phyloP scores from a whole-genome alignment of 2,888 invertebrate species.

The Scelioninae gen. 2 region DNA sequence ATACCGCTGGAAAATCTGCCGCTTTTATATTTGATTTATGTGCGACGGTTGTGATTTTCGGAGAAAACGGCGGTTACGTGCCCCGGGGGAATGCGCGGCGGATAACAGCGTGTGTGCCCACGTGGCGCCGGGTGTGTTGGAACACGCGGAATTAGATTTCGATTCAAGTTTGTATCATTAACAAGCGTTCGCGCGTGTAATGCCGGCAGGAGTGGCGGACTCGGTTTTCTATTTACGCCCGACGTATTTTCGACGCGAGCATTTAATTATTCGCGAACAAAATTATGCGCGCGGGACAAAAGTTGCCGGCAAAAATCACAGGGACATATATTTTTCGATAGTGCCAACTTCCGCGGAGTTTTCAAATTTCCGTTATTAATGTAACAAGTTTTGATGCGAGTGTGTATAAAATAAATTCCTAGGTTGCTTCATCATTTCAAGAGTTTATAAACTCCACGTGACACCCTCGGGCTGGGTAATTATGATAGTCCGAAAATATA shows the following conservation, averaged over 20 bases:
- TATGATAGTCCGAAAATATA: constrained; percentile 61
- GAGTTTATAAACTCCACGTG: constrained; percentile 62
- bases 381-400: constrained; percentile 14
- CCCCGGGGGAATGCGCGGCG: constrained; percentile 23
- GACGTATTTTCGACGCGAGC: not conserved
- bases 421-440: constrained; percentile 23
- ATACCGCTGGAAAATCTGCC: constrained; percentile 16
- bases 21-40: constrained; percentile 39
- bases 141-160: constrained; percentile 48
- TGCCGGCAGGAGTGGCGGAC: too few relatives aligned
- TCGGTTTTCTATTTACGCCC: too few relatives aligned
- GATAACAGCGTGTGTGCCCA: constrained; percentile 21
- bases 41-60: constrained; percentile 33
- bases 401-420: constrained; percentile 29
- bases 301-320: too few relatives aligned
- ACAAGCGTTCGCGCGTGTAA: constrained; percentile 38
- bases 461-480: constrained; percentile 64
- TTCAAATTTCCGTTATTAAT: constrained; percentile 5
- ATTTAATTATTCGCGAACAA: too few relatives aligned
- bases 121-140: constrained; percentile 22
- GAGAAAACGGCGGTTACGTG: constrained; percentile 28
- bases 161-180: constrained; percentile 41
- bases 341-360: too few relatives aligned
- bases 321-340: too few relatives aligned
- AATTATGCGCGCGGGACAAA: too few relatives aligned